phyloP scores from a whole-genome alignment of 2,888 invertebrate species.

The Encarsia formosa region DNA sequence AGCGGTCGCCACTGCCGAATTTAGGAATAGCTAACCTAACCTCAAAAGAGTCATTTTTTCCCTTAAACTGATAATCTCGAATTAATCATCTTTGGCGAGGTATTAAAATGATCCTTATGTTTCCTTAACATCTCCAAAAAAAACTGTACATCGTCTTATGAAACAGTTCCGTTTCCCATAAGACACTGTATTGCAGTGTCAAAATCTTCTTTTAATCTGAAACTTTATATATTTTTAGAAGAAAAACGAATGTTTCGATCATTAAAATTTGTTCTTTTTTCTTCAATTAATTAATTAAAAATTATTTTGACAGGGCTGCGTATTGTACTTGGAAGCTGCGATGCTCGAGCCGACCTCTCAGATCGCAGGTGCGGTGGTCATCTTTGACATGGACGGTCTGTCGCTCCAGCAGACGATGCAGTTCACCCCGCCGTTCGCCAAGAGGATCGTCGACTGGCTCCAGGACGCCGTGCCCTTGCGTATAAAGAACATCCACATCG shows the following conservation, averaged over 20 bases:
- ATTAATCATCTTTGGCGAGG: too few species aligned
- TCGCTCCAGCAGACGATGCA: constrained; percentile 79
- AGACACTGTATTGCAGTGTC: too few species aligned
- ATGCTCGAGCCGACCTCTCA: constrained; percentile 71
- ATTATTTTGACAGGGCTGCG: constrained; percentile 60
- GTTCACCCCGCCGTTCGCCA: constrained; percentile 81
- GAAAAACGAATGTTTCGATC: too few species aligned
- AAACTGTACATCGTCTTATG: not conserved
- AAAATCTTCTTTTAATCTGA: too few species aligned
- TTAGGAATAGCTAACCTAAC: too few species aligned
- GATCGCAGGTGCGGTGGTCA: constrained; percentile 69
- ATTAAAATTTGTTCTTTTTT: too few species aligned
- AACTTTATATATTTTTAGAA: too few species aligned
- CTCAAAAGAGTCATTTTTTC: too few species aligned
- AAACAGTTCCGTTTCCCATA: not conserved
- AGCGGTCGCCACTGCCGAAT: too few species aligned
- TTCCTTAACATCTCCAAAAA: not conserved
- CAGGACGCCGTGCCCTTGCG: constrained; percentile 82
- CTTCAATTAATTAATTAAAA: too few species aligned
- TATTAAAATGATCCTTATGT: too few species aligned
- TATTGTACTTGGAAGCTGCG: constrained; percentile 76
- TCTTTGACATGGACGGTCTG: constrained; percentile 83
- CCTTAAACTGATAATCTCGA: too few species aligned
- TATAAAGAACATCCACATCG: constrained; percentile 81
- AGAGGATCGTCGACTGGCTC: constrained; percentile 78